phyloP scores from a whole-genome alignment of 2,113 vertebrate species.

The Colinus virginianus region DNA sequence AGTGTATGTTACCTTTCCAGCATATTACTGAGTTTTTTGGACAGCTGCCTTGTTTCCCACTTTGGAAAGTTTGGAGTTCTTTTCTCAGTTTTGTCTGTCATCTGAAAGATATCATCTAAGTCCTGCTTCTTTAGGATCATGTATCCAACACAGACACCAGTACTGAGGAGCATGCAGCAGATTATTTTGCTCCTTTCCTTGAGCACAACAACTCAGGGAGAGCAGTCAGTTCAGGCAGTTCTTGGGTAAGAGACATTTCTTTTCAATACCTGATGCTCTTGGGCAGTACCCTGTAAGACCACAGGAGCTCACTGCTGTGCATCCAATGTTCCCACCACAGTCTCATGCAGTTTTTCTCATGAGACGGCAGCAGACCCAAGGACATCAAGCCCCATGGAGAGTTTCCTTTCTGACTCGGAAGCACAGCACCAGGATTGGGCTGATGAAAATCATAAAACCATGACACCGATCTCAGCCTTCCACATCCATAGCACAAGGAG shows the following conservation, averaged over 20 bases:
- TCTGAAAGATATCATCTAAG: not conserved
- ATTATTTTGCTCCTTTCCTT: not conserved
- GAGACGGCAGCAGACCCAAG: not conserved
- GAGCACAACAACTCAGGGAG: not conserved
- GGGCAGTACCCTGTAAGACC: fast-evolving
- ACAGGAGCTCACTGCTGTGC: not conserved
- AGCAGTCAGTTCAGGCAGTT: not conserved
- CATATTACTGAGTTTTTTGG: not conserved
- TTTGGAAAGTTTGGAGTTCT: not conserved
- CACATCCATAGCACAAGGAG: not conserved
- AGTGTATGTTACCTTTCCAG: not conserved
- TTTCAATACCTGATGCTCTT: not conserved
- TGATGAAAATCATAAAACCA: too few relatives aligned
- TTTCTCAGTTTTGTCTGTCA: not conserved
- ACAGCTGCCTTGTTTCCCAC: not conserved
- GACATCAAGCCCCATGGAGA: fast-evolving
- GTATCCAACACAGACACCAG: not conserved
- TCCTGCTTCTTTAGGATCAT: not conserved
- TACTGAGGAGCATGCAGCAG: not conserved
- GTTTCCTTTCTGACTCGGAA: not conserved
- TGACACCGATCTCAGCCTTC: not conserved
- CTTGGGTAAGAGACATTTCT: not conserved
- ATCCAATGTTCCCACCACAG: not conserved
- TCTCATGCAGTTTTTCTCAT: fast-evolving
- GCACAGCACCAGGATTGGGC: not conserved